A percentile compares a stretch with the other conserved stretches of the same genome.
Evolutionary conservation across 2,113 vertebrate genomes (phyloP).

Genomic region (Siniperca chuatsi): DNA sequence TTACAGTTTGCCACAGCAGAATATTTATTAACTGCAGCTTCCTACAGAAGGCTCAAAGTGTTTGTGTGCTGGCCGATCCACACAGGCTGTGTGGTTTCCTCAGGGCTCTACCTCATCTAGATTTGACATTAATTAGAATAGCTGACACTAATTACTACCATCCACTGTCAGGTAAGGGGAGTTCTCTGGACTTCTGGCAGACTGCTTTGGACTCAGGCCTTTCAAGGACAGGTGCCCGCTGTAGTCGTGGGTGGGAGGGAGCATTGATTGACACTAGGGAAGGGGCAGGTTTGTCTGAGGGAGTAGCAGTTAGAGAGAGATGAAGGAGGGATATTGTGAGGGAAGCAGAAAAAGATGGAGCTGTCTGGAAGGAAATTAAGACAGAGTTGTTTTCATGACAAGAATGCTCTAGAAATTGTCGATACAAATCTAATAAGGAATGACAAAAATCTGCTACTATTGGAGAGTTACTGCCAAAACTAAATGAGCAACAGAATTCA

Average conservation of each 20-base stretch:
- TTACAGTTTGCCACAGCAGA: background rate
- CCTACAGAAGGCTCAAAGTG: background rate
- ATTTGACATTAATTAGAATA: conserved; percentile 65
- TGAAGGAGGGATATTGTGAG: background rate
- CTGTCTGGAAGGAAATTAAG: background rate
- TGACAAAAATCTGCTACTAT: background rate
- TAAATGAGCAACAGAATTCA: no score
- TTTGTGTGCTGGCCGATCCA: background rate
- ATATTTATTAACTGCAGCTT: conserved; percentile 11
- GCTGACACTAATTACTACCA: conserved; percentile 63
- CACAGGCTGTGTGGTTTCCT: conserved; percentile 30
- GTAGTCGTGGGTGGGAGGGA: background rate
- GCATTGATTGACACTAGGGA: background rate
- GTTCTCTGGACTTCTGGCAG: conserved; percentile 17
- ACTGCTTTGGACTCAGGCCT: background rate
- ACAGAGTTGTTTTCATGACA: background rate
- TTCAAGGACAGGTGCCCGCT: conserved; percentile 26
- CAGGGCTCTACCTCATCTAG: conserved; percentile 37
- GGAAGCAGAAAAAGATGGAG: background rate
- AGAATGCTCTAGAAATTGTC: background rate
- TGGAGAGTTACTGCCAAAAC: background rate
- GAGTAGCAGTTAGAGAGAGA: background rate
- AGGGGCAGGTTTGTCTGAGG: background rate
- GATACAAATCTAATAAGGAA: background rate
- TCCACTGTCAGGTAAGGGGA: conserved; percentile 10